phyloP scores from a whole-genome alignment of 2,888 invertebrate species.

The Ichneumoninae sp. region DNA sequence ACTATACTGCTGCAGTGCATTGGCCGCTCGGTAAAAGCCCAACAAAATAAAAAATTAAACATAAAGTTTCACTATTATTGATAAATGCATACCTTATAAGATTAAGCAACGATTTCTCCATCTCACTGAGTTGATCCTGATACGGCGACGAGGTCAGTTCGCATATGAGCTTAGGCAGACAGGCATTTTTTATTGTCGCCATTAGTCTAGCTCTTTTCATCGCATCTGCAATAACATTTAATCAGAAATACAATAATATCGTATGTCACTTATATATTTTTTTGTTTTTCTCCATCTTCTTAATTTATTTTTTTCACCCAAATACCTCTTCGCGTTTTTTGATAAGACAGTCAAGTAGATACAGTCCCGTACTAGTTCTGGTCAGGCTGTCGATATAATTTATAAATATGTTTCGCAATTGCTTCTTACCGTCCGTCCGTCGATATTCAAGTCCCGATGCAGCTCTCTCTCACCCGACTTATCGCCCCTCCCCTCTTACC shows the following conservation, averaged over 20 bases:
- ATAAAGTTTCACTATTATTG: neutral
- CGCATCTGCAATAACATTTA: conserved; percentile 80
- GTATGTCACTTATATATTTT: neutral
- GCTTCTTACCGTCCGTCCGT: conserved; percentile 56
- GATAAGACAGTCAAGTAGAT: conserved; percentile 4
- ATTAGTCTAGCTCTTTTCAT: conserved; percentile 85
- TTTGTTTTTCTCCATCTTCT: neutral
- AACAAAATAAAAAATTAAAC: neutral
- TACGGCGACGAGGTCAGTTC: conserved; percentile 88
- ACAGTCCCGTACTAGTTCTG: conserved; percentile 23
- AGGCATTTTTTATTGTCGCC: conserved; percentile 87
- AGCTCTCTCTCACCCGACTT: neutral
- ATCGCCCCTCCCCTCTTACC: conserved; percentile 84
- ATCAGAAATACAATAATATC: neutral
- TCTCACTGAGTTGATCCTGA: conserved; percentile 87
- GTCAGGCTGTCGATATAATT: conserved; percentile 30
- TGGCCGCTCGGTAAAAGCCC: conserved; percentile 65
- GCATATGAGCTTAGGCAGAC: conserved; percentile 88
- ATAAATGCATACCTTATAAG: conserved; percentile 86
- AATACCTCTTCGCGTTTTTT: conserved; percentile 28
- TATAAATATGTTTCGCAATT: conserved; percentile 12
- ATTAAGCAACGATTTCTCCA: conserved; percentile 87
- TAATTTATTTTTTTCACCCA: neutral
- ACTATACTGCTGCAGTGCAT: conserved; percentile 4
- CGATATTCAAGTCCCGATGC: conserved; percentile 23